Base-by-base conservation (phyloP, 2,797 vertebrate genomes). In the Lindbergichthys nudifrons region DNA sequence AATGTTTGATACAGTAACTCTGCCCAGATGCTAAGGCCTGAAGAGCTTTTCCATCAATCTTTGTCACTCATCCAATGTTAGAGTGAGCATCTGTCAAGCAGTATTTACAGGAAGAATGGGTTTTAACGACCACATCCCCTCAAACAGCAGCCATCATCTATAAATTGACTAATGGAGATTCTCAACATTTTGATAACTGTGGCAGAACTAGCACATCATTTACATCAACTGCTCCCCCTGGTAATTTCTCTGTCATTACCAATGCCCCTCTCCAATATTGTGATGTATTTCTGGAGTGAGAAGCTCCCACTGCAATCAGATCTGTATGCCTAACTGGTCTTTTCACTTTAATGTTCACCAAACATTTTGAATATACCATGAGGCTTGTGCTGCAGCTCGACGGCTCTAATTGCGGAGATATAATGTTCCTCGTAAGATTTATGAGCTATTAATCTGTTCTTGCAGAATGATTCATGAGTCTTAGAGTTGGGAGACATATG, bases 321-420 rank as follows among this genome's bases (percentile, higher is more conserved):
- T 90, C 70, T 80, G 69, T 82, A 76, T 84, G 88, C 65, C 82
- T 77, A 50, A 82, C 82, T 57, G 58, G 63, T 86, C 85, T 64
- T 83, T 86, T 87, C 77, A 78, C 81, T 88, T 90, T 83, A 91
- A 87, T 87, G 91, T 88, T 93, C 91, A 81, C 87, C 79, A 94
- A 94, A 92, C 90, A 92, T 87, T 89, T 86, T 93, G 90, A 92
- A 93, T 94, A 92, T 92, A 92, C 89, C 91, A 93, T 91, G 93
- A 94, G 82, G 88, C 87, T 87, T 66, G 82, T 69, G 78, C 88
- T 75, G 78, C 80, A 65, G 88, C 83, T 21, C 59, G 68, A 86
- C 81, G 45, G 81, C 86, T 89, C 79, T 91, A 93, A 94, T 93
- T 92, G 92, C 86, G 71, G 54, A 86, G 83, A 90, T 91, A 89